Evolutionary conservation across 1,140 invertebrate species (phyloP).

Genomic region (Oreohelix idahoensis): DNA sequence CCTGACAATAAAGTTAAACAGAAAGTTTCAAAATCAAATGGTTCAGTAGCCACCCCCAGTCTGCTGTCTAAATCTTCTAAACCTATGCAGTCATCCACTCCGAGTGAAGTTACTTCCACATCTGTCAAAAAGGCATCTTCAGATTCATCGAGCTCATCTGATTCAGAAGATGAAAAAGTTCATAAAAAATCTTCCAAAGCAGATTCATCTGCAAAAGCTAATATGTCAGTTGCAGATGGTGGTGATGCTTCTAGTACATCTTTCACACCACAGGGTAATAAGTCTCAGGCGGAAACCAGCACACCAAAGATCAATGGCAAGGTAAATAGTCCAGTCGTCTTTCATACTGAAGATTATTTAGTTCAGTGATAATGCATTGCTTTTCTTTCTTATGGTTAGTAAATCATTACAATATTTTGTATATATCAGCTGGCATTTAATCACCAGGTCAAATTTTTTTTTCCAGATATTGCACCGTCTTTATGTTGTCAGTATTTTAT

Average conservation of each 20-base stretch:
- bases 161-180: neutral
- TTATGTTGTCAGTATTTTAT: too few species aligned
- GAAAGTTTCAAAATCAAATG: conserved; percentile 17
- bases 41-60: neutral
- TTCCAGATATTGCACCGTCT: too few species aligned
- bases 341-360: too few species aligned
- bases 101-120: neutral
- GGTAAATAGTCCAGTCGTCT: neutral
- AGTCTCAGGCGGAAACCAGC: neutral
- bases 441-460: too few species aligned
- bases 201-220: neutral
- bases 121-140: neutral
- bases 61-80: neutral
- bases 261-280: neutral
- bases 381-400: too few species aligned
- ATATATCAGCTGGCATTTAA: too few species aligned
- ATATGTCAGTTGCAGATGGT: neutral
- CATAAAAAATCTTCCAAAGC: neutral
- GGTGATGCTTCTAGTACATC: neutral
- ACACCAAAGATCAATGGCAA: neutral
- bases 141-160: neutral
- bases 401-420: too few species aligned
- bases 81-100: neutral
- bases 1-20: conserved; percentile 18
- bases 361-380: too few species aligned